A percentile compares a stretch with the other conserved stretches of the same genome.
Evolutionary conservation across 2,113 vertebrate genomes (phyloP).

Genomic region (Onychorhynchus coronatus): DNA sequence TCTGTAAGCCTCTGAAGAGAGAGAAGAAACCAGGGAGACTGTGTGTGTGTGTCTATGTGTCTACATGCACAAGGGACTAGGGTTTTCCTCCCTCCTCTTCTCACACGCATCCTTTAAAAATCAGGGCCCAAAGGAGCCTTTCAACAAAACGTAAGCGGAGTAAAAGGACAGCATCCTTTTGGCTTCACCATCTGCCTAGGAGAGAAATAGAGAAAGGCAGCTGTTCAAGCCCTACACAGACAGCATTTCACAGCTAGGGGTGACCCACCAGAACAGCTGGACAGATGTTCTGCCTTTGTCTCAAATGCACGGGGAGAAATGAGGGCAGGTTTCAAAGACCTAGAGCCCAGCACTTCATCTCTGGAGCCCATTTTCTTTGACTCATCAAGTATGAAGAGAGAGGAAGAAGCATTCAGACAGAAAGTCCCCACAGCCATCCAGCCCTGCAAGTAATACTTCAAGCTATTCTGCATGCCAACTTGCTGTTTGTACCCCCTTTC

Average conservation of each 20-base stretch:
- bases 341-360: not conserved
- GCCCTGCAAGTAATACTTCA: not conserved
- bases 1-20: not conserved
- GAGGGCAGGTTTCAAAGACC: not conserved
- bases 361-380: not conserved
- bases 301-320: not conserved
- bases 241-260: not conserved
- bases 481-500: not conserved
- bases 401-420: not conserved
- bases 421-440: not conserved
- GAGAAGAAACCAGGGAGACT: not conserved
- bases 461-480: not conserved
- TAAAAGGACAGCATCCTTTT: not conserved
- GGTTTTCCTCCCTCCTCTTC: not conserved
- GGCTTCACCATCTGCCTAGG: not conserved
- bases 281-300: not conserved
- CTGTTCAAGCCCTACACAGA: not conserved
- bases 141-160: not conserved
- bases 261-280: not conserved
- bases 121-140: not conserved
- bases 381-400: not conserved
- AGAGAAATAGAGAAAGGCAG: not conserved
- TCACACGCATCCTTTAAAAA: not conserved
- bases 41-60: fast-evolving
- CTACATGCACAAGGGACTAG: not conserved